Conservation (phyloP, 2,888 invertebrate species). For the Trisateles emortualis region DNA sequence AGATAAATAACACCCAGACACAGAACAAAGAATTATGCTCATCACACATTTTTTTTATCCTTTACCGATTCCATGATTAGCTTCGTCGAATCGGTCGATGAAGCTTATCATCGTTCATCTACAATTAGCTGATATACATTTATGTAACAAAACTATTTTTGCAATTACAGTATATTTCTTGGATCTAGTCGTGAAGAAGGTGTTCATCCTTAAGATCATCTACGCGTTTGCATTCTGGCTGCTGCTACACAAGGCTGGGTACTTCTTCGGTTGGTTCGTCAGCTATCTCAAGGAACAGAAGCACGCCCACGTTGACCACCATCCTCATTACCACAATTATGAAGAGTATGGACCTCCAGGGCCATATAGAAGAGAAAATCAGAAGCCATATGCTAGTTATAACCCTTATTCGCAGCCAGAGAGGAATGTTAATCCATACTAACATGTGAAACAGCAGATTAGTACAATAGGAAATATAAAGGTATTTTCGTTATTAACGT, state of each 20-base stretch:
- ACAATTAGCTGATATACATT: too few species aligned
- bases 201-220: constrained; percentile 76
- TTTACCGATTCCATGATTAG: too few species aligned
- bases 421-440: constrained; percentile 19
- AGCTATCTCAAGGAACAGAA: constrained; percentile 77
- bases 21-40: too few species aligned
- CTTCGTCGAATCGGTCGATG: too few species aligned
- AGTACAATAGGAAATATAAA: background rate
- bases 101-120: too few species aligned
- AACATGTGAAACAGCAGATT: background rate
- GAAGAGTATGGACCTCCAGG: constrained; percentile 53
- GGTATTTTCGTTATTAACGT: too few species aligned
- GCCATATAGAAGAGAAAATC: constrained; percentile 42
- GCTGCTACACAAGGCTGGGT: constrained; percentile 79
- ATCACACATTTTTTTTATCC: too few species aligned
- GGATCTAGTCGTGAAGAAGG: constrained; percentile 76
- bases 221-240: constrained; percentile 80
- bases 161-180: constrained; percentile 71
- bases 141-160: background rate
- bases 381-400: constrained; percentile 18
- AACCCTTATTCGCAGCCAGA: constrained; percentile 39
- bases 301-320: constrained; percentile 55
- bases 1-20: too few species aligned
- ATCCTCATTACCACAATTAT: constrained; percentile 45
- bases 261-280: constrained; percentile 79